Evolutionary conservation across 2,888 invertebrate genomes (phyloP).

Genomic region (Julus scanicus): DNA sequence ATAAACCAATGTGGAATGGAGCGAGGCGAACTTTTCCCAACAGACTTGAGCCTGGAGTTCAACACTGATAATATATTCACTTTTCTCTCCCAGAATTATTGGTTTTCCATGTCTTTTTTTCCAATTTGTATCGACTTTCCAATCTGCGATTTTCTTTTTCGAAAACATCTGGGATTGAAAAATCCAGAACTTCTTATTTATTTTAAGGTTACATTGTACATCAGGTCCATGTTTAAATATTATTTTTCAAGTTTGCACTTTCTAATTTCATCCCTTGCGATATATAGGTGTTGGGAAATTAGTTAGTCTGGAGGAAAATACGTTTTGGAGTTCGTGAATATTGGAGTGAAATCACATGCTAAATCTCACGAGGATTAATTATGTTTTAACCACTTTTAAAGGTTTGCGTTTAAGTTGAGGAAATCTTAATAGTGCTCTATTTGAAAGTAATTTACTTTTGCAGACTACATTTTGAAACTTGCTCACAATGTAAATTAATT

Average conservation of each 20-base stretch:
- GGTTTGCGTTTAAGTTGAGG: too few relatives aligned
- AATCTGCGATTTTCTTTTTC: background rate
- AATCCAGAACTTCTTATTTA: background rate
- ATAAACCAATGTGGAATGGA: slow-evolving; percentile 17
- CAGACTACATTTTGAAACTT: too few relatives aligned
- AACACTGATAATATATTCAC: slow-evolving; percentile 2
- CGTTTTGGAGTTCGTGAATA: too few relatives aligned
- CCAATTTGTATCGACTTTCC: slow-evolving; percentile 1
- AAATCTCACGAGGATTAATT: too few relatives aligned
- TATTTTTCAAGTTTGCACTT: background rate
- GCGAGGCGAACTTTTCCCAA: background rate
- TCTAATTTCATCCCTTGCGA: too few relatives aligned
- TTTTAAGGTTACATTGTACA: background rate
- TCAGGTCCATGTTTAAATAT: background rate
- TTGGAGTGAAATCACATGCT: too few relatives aligned
- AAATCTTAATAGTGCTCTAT: too few relatives aligned
- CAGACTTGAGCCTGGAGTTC: background rate
- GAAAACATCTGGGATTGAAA: background rate
- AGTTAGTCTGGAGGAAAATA: too few relatives aligned
- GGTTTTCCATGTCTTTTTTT: background rate
- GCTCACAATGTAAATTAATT: too few relatives aligned
- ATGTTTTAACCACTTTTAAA: too few relatives aligned
- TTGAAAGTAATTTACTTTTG: too few relatives aligned
- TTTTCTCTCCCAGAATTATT: background rate
- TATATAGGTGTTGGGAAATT: too few relatives aligned